Conservation (phyloP, 1,140 invertebrate genomes). For the Dinothrombium tinctorium region DNA sequence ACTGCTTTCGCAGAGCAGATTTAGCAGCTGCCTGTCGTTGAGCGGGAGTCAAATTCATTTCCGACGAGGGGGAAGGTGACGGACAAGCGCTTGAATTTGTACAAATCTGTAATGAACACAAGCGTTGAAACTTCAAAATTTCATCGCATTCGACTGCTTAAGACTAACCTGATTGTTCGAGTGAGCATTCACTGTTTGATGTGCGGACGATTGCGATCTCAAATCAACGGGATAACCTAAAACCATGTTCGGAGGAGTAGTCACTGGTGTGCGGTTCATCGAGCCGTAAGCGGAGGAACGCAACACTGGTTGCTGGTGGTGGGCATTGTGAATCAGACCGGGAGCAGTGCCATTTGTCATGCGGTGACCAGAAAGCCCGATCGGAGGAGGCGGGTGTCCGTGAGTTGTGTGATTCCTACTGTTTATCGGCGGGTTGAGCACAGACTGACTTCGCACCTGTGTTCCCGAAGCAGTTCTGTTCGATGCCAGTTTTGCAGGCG, state of each 20-base stretch:
- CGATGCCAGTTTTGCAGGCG: not conserved
- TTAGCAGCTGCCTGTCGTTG: conserved; percentile 91
- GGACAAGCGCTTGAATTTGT: conserved; percentile 4
- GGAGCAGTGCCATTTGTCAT: not conserved
- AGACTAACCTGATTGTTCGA: not conserved
- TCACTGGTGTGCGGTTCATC: conserved; percentile 16
- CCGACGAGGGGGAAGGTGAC: conserved; percentile 15
- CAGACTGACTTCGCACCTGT: not conserved
- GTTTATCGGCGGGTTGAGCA: not conserved
- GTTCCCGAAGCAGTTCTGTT: too few relatives aligned
- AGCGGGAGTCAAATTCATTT: conserved; percentile 56
- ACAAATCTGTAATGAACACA: not conserved
- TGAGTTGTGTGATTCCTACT: not conserved
- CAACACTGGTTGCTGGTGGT: conserved; percentile 7
- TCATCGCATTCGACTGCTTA: not conserved
- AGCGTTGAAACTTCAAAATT: not conserved
- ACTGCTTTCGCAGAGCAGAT: conserved; percentile 74
- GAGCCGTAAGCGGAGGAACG: conserved; percentile 7
- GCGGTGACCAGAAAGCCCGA: not conserved
- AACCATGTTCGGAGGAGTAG: conserved; percentile 21
- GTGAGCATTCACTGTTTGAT: conserved; percentile 5
- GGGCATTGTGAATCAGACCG: conserved; percentile 5
- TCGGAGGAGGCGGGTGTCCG: too few relatives aligned
- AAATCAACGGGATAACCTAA: conserved; percentile 18
- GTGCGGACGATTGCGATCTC: not conserved